Percentiles rank a stretch among this genome's conserved stretches.
Evolutionary conservation across 2,888 invertebrate genomes (phyloP).

Genomic region (Gymnosoma rotundatum): DNA sequence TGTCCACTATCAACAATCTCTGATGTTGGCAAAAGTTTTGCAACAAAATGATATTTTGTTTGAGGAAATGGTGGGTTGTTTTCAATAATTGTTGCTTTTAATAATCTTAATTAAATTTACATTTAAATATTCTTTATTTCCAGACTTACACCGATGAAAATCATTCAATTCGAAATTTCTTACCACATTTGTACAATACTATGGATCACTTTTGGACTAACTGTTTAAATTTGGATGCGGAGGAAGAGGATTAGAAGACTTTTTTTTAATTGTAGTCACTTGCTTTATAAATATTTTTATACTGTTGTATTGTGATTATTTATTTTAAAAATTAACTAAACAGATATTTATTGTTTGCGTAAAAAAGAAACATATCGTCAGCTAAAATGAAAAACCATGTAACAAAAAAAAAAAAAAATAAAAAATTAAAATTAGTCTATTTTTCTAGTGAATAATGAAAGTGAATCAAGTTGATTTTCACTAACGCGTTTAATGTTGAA

Average conservation of each 20-base stretch:
- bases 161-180: constrained; percentile 88
- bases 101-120: constrained; percentile 51
- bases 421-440: too few relatives aligned
- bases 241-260: constrained; percentile 58
- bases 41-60: constrained; percentile 90
- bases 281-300: too few relatives aligned
- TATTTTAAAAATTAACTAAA: too few relatives aligned
- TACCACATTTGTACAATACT: constrained; percentile 91
- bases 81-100: background rate
- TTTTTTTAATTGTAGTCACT: too few relatives aligned
- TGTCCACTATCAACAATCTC: constrained; percentile 93
- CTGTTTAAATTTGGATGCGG: constrained; percentile 82
- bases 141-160: constrained; percentile 94
- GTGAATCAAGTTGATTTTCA: too few relatives aligned
- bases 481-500: too few relatives aligned
- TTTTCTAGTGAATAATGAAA: too few relatives aligned
- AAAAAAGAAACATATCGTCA: too few relatives aligned
- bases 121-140: constrained; percentile 77
- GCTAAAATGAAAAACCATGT: too few relatives aligned
- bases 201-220: constrained; percentile 90
- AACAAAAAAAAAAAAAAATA: too few relatives aligned
- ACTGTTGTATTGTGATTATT: too few relatives aligned
- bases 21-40: constrained; percentile 90
- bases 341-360: too few relatives aligned
- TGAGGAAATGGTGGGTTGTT: constrained; percentile 88